These are phyloP conservation scores for Montifringilla adamsi DNA, from an alignment of 2,113 vertebrate genomes.

Conservation along the genomic window DNA sequence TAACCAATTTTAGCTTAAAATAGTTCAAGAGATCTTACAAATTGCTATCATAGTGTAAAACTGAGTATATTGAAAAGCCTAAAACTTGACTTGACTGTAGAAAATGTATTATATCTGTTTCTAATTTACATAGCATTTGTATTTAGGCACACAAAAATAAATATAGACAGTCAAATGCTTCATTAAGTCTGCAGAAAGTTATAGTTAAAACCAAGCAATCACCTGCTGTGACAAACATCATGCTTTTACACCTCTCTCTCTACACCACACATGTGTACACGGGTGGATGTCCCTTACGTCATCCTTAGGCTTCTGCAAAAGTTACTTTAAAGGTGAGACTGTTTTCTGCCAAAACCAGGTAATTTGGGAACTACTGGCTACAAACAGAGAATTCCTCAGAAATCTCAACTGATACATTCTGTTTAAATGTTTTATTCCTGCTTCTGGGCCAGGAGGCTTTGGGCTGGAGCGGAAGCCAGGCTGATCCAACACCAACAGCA, in stretches of 20 bases:
- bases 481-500: not conserved
- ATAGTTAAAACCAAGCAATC: not conserved
- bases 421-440: not conserved
- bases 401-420: not conserved
- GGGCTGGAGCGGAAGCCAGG: not conserved
- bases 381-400: not conserved
- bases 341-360: not conserved
- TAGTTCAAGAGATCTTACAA: constrained; percentile 32
- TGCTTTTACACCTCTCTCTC: not conserved
- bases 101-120: constrained; percentile 23
- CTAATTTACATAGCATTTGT: constrained; percentile 34
- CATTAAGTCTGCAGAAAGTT: constrained; percentile 5
- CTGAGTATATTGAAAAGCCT: constrained; percentile 23
- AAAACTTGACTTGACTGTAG: constrained; percentile 49
- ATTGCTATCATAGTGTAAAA: constrained; percentile 46
- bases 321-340: not conserved
- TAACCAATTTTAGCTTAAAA: constrained; percentile 47
- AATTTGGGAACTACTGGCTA: not conserved
- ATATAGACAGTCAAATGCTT: constrained; percentile 35
- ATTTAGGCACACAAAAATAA: constrained; percentile 61
- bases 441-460: not conserved
- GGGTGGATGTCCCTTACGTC: not conserved
- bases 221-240: not conserved
- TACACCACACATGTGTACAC: not conserved
- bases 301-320: not conserved